Base-by-base conservation (phyloP, 1,140 invertebrate genomes). In the Pinna nobilis region DNA sequence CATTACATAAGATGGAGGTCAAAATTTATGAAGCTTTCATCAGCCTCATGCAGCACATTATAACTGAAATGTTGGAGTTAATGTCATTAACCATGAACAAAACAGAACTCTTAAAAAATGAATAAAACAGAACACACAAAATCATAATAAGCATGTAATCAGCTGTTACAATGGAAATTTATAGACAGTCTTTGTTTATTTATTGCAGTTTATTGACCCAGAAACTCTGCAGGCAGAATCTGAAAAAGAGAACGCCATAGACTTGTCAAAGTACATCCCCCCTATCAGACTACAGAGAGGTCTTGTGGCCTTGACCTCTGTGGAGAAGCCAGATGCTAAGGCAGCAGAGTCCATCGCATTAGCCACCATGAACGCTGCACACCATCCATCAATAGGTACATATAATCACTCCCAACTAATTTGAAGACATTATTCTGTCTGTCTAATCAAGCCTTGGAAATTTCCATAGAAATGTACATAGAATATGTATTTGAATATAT, bases 371-470 rank as follows among this genome's bases (percentile, higher is more conserved):
- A 37, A 85, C 1, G 71, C 80, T 33, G 78, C 86, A 7, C 87
- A 88, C 63, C 85, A 89, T 79, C 86, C 85, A 15, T 83, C 74
- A 61, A 80, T 88, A 47, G 80, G 87, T 88, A 70, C 78, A 60
- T 35, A 18, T 2, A 57, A 18, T 23, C 57, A 6, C 15, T 20
- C 44, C 44, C 44, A 3, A 47, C 15, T 15, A 20, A 47, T 15
- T 47, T 18, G 44, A 47, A 20, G 44, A 47, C 44, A 2, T 20
- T 20, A 18, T 47, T 47, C 15, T 18, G 15, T 47, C 15, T 18
- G 20, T 1, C 15, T 47, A 15, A 47, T 20, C 15, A 47, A 20
- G 44, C 20, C 44, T 18, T 18, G 44, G 44, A 47, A 20, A 47
- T 20, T 47, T 18, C 44, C 44, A 47, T 47, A 20, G 44, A 47